Evolutionary conservation across 1,140 invertebrate species (phyloP), one percentile per base, ranked within the genome.

Genomic region (Drosophila melanica): DNA sequence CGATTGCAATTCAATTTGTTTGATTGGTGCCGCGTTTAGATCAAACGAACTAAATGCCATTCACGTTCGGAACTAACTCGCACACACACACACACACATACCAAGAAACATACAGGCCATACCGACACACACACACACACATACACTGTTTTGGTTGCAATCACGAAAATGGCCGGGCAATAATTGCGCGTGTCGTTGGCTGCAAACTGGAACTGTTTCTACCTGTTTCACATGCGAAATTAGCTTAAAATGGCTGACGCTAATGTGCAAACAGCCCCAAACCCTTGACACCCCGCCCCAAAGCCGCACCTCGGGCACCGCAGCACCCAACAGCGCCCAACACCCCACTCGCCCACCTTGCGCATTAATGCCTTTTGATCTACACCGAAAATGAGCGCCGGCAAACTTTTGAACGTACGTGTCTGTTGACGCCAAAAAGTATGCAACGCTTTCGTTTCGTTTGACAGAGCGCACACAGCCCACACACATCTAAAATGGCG

Each of bases 141-240:
- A 48, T 10, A 51, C 10, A 44, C 20, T 50, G 39, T 51, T 47
- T 63, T 35, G 27, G 57, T 51, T 55, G 58, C 65, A 74, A 74
- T 74, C 71, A 69, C 50, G 55, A 86, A 87, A 86, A 86, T 69
- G 79, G 82, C 86, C 79, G 75, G 77, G 82, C 79, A 87, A 87
- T 87, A 87, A 87, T 89, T 87, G 79, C 84, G 82, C 82, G 82
- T 87, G 82, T 89, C 82, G 82, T 73, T 87, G 77, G 79, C 75
- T 87, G 47, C 67, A 71, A 86, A 78, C 73, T 73, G 68, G 80
- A 87, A 87, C 80, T 68, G 81, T 66, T 68, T 65, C 75, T 82
- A 86, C 82, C 82, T 86, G 82, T 82, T 89, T 66, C 82, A 82
- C 82, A 86, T 86, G 82, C 79, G 75, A 79, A 86, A 86, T 86